These are phyloP conservation scores for Volucella inflata DNA, from an alignment of 2,888 invertebrate genomes.

Conservation along the genomic window DNA sequence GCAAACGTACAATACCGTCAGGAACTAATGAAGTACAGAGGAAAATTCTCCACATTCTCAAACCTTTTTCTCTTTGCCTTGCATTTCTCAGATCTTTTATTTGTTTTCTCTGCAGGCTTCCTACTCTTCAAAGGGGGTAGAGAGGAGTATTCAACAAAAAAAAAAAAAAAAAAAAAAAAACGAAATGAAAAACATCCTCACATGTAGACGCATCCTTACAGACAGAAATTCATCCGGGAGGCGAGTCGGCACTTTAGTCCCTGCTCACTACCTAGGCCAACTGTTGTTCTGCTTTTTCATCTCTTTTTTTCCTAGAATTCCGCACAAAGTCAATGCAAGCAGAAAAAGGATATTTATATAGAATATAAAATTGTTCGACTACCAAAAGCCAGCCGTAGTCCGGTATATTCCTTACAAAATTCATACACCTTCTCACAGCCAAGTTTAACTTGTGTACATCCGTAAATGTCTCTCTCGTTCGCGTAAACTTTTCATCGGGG, in stretches of 20 bases:
- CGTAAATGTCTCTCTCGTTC: conserved; percentile 6
- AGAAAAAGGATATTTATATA: conserved; percentile 47
- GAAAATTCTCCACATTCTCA: too few relatives aligned
- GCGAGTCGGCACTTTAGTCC: conserved; percentile 25
- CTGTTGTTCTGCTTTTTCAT: neutral
- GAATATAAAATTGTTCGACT: conserved; percentile 46
- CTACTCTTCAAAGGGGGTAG: neutral
- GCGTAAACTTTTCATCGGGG: conserved; percentile 28
- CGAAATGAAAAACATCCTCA: conserved; percentile 18
- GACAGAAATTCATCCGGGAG: conserved; percentile 42
- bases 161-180: neutral
- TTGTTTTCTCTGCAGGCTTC: conserved; percentile 16
- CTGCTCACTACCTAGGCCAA: conserved; percentile 1
- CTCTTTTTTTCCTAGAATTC: neutral
- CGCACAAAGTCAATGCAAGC: conserved; percentile 38
- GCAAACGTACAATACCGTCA: conserved; percentile 1
- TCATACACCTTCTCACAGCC: too few relatives aligned
- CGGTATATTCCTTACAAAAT: neutral
- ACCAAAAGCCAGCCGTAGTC: conserved; percentile 33
- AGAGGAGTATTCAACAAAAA: too few relatives aligned
- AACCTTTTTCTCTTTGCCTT: neutral
- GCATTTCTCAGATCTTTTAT: conserved; percentile 32
- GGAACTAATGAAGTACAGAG: conserved; percentile 30
- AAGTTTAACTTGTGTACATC: conserved; percentile 35
- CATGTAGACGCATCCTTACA: conserved; percentile 30